These are phyloP conservation scores for Andrena dorsata DNA, from an alignment of 2,888 invertebrate species.

Conservation along the genomic window DNA sequence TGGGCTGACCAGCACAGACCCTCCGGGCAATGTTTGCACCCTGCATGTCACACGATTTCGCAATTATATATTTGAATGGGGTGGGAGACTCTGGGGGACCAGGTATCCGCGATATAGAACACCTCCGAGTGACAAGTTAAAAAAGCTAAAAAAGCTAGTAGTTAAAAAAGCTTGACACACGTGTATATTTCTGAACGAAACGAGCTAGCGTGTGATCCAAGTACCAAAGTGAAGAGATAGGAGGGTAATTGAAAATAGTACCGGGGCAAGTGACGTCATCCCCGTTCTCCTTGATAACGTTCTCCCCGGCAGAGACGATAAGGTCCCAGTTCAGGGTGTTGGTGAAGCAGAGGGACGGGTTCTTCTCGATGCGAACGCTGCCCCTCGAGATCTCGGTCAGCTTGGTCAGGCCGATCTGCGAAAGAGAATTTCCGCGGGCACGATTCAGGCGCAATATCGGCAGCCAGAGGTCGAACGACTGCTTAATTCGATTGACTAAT, in stretches of 20 bases:
- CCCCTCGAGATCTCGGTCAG: constrained; percentile 92
- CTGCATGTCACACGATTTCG: constrained; percentile 80
- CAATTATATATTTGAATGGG: too few species aligned
- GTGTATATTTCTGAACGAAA: too few species aligned
- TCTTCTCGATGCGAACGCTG: constrained; percentile 91
- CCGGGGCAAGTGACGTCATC: constrained; percentile 74
- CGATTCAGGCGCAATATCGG: constrained; percentile 43
- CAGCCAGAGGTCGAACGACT: constrained; percentile 66
- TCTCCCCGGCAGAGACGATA: constrained; percentile 86
- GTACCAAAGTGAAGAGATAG: background rate
- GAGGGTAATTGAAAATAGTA: constrained; percentile 30
- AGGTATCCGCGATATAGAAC: too few species aligned
- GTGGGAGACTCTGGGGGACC: too few species aligned
- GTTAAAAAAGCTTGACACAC: too few species aligned
- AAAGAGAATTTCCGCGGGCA: constrained; percentile 30
- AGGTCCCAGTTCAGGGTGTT: constrained; percentile 89
- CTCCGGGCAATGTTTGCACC: constrained; percentile 88
- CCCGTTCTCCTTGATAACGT: constrained; percentile 79
- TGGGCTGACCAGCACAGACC: constrained; percentile 85
- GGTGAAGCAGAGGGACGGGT: constrained; percentile 91
- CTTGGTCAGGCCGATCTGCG: constrained; percentile 90
- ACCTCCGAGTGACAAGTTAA: too few species aligned
- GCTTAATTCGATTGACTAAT: constrained; percentile 77
- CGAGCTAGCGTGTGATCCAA: too few species aligned
- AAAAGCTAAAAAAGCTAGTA: too few species aligned